Base-by-base conservation (phyloP, 2,797 vertebrate species). In the Bradypodion ventrale region DNA sequence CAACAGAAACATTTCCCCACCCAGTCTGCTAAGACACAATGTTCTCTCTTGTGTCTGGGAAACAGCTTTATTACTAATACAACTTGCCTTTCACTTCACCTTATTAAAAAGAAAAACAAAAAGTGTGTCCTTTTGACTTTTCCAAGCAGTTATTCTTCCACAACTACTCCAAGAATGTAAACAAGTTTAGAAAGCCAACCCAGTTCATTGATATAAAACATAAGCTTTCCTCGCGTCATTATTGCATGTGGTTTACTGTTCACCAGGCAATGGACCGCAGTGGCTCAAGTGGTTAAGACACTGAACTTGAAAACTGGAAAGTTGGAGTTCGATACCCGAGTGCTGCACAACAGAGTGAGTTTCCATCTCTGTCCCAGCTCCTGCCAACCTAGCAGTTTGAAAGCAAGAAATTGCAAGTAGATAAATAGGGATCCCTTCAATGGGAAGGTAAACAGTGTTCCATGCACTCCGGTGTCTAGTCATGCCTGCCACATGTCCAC, bases 41-140 rank as follows among this genome's bases (percentile, higher is more conserved):
- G 95, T 96, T 96, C 94, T 92, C 89, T 93, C 82, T 87, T 82
- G 87, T 87, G 92, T 95, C 90, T 94, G 94, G 95, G 94, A 96
- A 96, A 95, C 88, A 91, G 94, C 91, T 94, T 89, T 93, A 95
- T 96, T 56, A 42, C 68, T 91, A 92, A 88, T 89, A 87, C 44
- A 88, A 91, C 86, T 89, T 86, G 88, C 84, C 86, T 86, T 93
- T 93, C 62, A 69, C 81, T 90, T 89, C 84, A 76, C 63, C 56
- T 82, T 76, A 74, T 60, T 78, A 87, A 83, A 87, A 78, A 86
- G 37, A 21, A 68, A 32, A 7, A 35, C 1, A 68, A 4, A 88
- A 83, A 79, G 0, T 44, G 76, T 78, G 89, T 90, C 85, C 87
- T 89, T n/a, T 88, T 91, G 89, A 87, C 85, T 85, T 87, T 88